These are phyloP conservation scores for Noctilio leporinus DNA, from an alignment of 2,113 vertebrate genomes.

Conservation along the genomic window DNA sequence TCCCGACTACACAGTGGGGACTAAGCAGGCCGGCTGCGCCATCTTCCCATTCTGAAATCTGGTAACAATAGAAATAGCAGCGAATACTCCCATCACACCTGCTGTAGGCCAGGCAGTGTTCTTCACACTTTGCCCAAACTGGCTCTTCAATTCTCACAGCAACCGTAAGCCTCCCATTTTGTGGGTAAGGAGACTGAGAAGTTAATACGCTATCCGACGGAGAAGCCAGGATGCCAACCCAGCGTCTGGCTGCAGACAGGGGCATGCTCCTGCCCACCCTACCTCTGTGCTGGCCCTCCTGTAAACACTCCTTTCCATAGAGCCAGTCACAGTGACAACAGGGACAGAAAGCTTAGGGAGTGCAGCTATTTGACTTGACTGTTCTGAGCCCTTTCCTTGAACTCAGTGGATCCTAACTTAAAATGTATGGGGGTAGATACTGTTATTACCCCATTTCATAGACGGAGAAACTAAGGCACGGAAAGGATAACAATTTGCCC, in stretches of 20 bases:
- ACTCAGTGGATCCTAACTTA: background rate
- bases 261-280: too few species aligned
- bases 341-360: accelerated
- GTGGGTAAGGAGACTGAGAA: background rate
- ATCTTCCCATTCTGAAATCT: background rate
- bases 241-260: background rate
- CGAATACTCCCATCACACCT: background rate
- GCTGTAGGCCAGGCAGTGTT: background rate
- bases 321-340: accelerated
- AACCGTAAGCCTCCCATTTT: background rate
- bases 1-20: accelerated
- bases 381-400: background rate
- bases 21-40: background rate
- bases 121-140: background rate
- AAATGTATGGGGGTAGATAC: background rate
- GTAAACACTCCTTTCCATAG: accelerated
- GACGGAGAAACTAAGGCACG: background rate
- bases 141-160: background rate
- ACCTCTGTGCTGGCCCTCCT: background rate
- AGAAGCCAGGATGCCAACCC: background rate
- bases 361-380: accelerated
- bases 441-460: background rate
- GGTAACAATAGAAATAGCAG: background rate
- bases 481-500: background rate
- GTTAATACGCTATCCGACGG: accelerated